Conservation (phyloP, 1,140 invertebrate species). For the Halyomorpha halys region DNA sequence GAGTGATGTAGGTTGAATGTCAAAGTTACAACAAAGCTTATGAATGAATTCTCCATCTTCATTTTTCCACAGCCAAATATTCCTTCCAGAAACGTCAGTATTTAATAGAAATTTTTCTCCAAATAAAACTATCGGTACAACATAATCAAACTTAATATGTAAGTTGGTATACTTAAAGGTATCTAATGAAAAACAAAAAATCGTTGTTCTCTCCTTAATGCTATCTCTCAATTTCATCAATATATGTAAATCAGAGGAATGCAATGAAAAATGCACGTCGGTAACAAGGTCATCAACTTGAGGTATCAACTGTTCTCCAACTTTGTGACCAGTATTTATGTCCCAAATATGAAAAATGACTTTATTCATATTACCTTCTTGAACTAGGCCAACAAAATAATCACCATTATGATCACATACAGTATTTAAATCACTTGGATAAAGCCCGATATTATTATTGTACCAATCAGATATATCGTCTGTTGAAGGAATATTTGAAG, state of each 20-base stretch:
- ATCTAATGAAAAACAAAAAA: conserved; percentile 23
- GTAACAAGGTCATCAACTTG: conserved; percentile 4
- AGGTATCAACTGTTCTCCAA: conserved; percentile 18
- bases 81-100: conserved; percentile 4
- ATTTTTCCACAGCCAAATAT: conserved; percentile 5
- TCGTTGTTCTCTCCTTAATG: not conserved
- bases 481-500: conserved; percentile 14
- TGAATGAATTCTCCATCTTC: conserved; percentile 5
- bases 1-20: conserved; percentile 4
- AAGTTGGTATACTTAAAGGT: conserved; percentile 17
- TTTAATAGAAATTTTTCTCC: conserved; percentile 19
- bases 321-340: conserved; percentile 20
- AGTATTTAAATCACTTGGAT: conserved; percentile 27
- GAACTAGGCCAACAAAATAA: conserved; percentile 26
- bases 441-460: conserved; percentile 21
- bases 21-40: conserved; percentile 8
- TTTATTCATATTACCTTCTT: conserved; percentile 1
- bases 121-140: conserved; percentile 20
- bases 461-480: conserved; percentile 25
- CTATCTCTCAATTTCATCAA: conserved; percentile 13
- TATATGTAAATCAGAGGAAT: conserved; percentile 11
- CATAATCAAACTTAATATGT: conserved; percentile 5
- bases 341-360: conserved; percentile 28
- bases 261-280: conserved; percentile 8
- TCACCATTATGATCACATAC: conserved; percentile 25